Conservation (phyloP, 2,113 vertebrate species). For the Aptenodytes patagonicus region DNA sequence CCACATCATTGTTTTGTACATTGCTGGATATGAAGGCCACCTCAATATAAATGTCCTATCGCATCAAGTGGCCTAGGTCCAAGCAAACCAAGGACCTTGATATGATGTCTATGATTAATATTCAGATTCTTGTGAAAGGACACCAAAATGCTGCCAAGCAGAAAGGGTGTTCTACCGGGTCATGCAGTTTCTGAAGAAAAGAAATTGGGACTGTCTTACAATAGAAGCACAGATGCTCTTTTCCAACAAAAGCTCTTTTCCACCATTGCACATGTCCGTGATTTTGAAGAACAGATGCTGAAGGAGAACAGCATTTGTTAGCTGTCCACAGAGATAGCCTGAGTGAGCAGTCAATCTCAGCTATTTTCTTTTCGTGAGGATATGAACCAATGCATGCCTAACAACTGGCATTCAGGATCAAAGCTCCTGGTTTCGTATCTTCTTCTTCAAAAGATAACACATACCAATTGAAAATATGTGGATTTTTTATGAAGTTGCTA, state of each 20-base stretch:
- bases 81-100: background rate
- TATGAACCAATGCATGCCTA: background rate
- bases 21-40: background rate
- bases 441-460: background rate
- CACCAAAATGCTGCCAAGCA: background rate
- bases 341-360: background rate
- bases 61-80: background rate
- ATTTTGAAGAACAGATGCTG: background rate
- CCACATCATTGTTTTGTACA: background rate
- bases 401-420: background rate
- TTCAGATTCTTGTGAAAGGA: background rate
- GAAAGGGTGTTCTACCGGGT: background rate
- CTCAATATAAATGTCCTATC: background rate
- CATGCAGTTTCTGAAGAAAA: background rate
- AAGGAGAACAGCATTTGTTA: background rate
- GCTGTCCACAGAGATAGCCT: background rate
- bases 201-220: background rate
- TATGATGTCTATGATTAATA: background rate
- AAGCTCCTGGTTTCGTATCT: background rate
- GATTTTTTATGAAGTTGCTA: background rate
- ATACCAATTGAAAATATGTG: background rate
- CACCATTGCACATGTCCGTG: fast-evolving
- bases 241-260: background rate
- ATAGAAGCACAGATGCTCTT: background rate
- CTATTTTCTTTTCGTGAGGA: background rate